A percentile compares a stretch with the other conserved stretches of the same genome.
phyloP scores from a whole-genome alignment of 2,888 invertebrate species.

The Parnassius glacialis region DNA sequence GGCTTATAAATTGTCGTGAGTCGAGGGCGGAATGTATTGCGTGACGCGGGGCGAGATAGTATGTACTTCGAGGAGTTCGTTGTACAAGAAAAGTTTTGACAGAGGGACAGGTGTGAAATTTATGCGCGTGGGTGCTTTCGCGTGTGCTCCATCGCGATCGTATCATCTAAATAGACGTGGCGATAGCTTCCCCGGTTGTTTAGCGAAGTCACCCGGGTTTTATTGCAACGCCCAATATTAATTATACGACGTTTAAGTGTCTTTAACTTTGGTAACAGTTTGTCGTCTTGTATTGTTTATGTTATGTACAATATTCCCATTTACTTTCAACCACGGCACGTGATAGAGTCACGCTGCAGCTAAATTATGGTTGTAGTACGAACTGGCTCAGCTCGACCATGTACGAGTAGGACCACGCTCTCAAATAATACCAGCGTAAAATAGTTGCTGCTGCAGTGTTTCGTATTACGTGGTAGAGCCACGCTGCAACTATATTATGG shows the following conservation, averaged over 20 bases:
- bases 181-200: not conserved
- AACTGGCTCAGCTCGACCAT: too few relatives aligned
- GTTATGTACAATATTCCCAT: too few relatives aligned
- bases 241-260: not conserved
- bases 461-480: too few relatives aligned
- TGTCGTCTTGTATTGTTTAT: not conserved
- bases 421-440: too few relatives aligned
- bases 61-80: not conserved
- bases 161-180: not conserved
- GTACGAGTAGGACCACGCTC: too few relatives aligned
- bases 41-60: not conserved
- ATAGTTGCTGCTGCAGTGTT: too few relatives aligned
- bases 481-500: too few relatives aligned
- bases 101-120: conserved; percentile 23
- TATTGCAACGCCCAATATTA: not conserved
- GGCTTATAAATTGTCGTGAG: not conserved
- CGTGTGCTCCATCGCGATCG: conserved; percentile 5
- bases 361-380: too few relatives aligned
- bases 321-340: too few relatives aligned
- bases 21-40: conserved; percentile 15
- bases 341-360: too few relatives aligned
- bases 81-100: conserved; percentile 5
- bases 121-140: conserved; percentile 13
- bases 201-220: not conserved
- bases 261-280: not conserved